Conservation (phyloP, 2,113 vertebrate species). For the Chaetorhynchus papuensis region DNA sequence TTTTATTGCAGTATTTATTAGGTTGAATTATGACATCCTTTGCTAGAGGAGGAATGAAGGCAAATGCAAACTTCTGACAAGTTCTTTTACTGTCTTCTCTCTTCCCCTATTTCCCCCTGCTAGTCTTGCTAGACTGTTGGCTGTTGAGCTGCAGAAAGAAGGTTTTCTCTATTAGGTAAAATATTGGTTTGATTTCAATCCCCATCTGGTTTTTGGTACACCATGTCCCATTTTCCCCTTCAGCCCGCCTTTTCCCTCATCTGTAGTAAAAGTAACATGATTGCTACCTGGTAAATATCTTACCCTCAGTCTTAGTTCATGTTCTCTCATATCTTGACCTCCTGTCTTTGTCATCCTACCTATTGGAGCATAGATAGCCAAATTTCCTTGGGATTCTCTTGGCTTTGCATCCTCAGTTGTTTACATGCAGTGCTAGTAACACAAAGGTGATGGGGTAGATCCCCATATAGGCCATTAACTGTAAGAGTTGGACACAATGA, state of each 20-base stretch:
- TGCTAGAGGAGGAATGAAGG: not conserved
- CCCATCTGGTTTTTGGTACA: not conserved
- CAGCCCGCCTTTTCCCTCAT: not conserved
- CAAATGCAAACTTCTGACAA: not conserved
- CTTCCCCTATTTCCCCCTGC: not conserved
- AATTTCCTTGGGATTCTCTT: not conserved
- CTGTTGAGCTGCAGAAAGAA: not conserved
- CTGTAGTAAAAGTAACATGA: not conserved
- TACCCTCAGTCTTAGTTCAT: not conserved
- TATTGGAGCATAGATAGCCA: not conserved
- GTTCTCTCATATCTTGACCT: not conserved
- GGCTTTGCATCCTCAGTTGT: not conserved
- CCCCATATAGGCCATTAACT: not conserved
- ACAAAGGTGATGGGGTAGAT: not conserved
- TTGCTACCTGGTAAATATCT: not conserved
- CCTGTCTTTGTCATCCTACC: not conserved
- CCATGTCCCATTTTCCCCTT: rapidly evolving
- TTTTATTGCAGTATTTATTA: not conserved
- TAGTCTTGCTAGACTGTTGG: not conserved
- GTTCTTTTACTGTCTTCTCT: not conserved
- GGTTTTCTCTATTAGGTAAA: not conserved
- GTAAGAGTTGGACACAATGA: not conserved
- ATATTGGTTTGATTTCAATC: not conserved
- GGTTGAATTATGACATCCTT: not conserved
- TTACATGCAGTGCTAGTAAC: not conserved